Percentiles rank a stretch among this genome's conserved stretches.
Evolutionary conservation across 2,113 vertebrate species (phyloP).

Genomic region (Melanostigma gelatinosum): DNA sequence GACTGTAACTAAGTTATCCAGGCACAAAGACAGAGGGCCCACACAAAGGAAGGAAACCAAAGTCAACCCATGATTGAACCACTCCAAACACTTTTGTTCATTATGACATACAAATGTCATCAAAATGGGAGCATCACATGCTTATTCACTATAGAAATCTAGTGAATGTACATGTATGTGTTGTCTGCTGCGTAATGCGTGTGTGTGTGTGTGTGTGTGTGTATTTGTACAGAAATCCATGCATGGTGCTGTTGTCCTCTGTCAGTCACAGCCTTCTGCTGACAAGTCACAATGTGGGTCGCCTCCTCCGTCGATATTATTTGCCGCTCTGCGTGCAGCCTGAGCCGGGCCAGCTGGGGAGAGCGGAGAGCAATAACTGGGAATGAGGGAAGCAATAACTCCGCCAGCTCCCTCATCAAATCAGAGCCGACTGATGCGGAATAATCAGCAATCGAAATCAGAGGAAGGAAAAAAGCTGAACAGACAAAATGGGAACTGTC

Average conservation of each 20-base stretch:
- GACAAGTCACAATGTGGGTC: slow-evolving; percentile 43
- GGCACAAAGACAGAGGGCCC: not conserved
- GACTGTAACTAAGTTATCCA: not conserved
- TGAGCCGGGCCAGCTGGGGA: slow-evolving; percentile 4
- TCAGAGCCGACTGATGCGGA: slow-evolving; percentile 74
- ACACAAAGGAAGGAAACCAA: not conserved
- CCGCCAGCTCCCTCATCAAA: slow-evolving; percentile 76
- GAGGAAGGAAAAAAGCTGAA: slow-evolving; percentile 73
- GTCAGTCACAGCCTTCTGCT: slow-evolving; percentile 53
- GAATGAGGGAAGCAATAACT: slow-evolving; percentile 81
- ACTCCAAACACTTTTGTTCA: not conserved
- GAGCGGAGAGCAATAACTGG: slow-evolving; percentile 72
- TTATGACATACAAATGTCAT: not conserved
- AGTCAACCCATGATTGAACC: not conserved
- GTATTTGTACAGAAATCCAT: not conserved
- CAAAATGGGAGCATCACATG: not conserved
- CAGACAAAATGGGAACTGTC: slow-evolving; percentile 82
- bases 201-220: slow-evolving; percentile 13
- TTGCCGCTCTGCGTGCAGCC: slow-evolving; percentile 35
- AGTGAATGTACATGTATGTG: not conserved
- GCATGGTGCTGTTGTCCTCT: not conserved
- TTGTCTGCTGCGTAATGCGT: slow-evolving; percentile 3
- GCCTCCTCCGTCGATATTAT: slow-evolving; percentile 39
- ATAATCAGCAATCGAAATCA: slow-evolving; percentile 84
- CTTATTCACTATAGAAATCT: not conserved